Percentiles rank a stretch among this genome's conserved stretches.
phyloP scores from a whole-genome alignment of 1,140 invertebrate species.

The Zaprionus ghesquierei region DNA sequence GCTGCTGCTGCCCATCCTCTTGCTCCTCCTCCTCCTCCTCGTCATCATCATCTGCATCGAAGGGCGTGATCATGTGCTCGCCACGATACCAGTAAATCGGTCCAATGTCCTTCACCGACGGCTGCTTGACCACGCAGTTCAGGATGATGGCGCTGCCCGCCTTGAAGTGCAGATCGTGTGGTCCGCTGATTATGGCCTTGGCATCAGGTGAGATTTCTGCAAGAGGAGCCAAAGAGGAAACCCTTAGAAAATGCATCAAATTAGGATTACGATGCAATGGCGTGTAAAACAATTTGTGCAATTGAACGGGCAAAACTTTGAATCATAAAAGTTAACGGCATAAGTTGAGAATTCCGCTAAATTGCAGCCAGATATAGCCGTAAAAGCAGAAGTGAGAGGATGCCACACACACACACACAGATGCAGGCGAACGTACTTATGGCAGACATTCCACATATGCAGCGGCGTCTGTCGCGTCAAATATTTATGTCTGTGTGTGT shows the following conservation, averaged over 20 bases:
- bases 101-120: conserved; percentile 90
- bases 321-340: conserved; percentile 61
- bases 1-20: background rate
- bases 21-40: background rate
- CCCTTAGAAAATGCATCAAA: conserved; percentile 23
- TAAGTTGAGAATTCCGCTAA: conserved; percentile 61
- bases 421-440: no score
- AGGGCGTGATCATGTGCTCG: conserved; percentile 75
- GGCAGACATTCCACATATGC: conserved; percentile 3
- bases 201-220: conserved; percentile 86
- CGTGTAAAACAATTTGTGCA: conserved; percentile 46
- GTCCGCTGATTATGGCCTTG: conserved; percentile 90
- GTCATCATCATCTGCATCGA: conserved; percentile 75
- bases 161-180: conserved; percentile 91
- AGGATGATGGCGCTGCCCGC: conserved; percentile 91
- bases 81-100: conserved; percentile 93
- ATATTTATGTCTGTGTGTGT: background rate
- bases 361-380: conserved; percentile 33
- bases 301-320: conserved; percentile 48
- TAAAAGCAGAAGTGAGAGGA: conserved; percentile 15
- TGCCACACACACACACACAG: conserved; percentile 19
- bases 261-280: conserved; percentile 44
- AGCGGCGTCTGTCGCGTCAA: background rate
- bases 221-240: background rate
- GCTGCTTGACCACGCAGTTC: conserved; percentile 91